These are phyloP conservation scores for Arion vulgaris DNA, from an alignment of 1,140 invertebrate species.

Conservation along the genomic window DNA sequence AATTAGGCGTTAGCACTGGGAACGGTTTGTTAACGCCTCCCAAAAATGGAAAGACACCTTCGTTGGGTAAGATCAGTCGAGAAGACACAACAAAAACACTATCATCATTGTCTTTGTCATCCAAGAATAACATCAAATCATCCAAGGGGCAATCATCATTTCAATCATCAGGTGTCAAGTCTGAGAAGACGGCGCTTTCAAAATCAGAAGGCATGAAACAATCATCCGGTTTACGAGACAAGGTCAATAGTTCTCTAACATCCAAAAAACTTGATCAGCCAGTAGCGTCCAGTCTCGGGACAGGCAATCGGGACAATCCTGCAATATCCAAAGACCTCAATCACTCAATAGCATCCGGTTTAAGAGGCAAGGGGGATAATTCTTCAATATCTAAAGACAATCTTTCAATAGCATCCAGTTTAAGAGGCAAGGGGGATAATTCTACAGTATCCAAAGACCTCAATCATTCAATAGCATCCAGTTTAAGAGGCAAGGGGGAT, in stretches of 20 bases:
- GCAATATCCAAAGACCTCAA: too few species aligned
- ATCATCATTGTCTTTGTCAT: background rate
- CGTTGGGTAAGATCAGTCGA: background rate
- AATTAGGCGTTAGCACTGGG: background rate
- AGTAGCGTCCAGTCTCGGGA: too few species aligned
- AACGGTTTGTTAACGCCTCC: background rate
- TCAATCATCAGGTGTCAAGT: background rate
- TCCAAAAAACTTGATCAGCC: too few species aligned
- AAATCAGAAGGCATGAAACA: background rate
- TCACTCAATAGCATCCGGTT: too few species aligned
- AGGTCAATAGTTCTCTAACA: background rate
- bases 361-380: too few species aligned
- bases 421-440: too few species aligned
- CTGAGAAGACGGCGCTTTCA: background rate
- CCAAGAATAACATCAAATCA: background rate
- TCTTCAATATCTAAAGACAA: too few species aligned
- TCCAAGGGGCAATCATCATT: background rate
- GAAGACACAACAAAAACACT: background rate
- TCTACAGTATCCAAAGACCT: too few species aligned
- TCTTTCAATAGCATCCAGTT: too few species aligned
- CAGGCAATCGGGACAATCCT: too few species aligned
- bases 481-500: too few species aligned
- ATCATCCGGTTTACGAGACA: background rate
- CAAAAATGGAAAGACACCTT: background rate
- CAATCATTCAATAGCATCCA: too few species aligned